Evolutionary conservation across 2,888 invertebrate genomes (phyloP), one percentile per base, ranked within the genome.

Genomic region (Acleris laterana): DNA sequence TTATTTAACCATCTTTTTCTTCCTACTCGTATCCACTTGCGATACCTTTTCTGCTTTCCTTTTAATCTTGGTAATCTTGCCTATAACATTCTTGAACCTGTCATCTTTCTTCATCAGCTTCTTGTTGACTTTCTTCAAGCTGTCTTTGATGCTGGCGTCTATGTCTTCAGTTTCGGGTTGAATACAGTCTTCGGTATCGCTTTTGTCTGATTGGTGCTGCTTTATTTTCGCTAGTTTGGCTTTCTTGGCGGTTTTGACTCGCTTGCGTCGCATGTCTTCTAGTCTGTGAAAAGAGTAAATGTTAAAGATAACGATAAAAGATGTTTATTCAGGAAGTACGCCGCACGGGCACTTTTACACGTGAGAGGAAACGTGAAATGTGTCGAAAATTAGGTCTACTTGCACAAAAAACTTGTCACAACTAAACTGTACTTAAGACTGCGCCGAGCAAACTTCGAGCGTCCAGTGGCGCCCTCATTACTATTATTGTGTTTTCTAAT

Each of bases 71-170:
- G 76, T 82, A 1, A 93, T 83, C 71, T 93, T 93, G 2, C 90
- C 92, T 0, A 93, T 92, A 3, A 93, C 89, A 68, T 89, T 82
- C 70, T 91, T 93, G 49, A 93, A 93, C 32, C 93, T 76, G 1
- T 88, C 87, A 50, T 93, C 93, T 72, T 86, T 91, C 69, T 91
- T 93, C 93, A 93, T 93, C 0, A 93, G 70, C 3, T 73, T 82
- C 66, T 84, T 93, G 61, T 92, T 93, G 0, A 92, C 85, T 77
- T 85, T 88, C 73, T 85, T 92, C 61, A 93, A 67, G 1, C 81
- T 77, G 0, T 83, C 78, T 70, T 88, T 92, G 57, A 93, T 90
- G 1, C 78, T 77, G 0, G 78, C 74, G 49, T 92, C 93, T 1
- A 92, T 84, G 58, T 90, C 76, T 25, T 68, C 79, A 4, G 22